Evolutionary conservation across 2,888 invertebrate genomes (phyloP), one percentile per base, ranked within the genome.

Genomic region (Drosophila incognita): DNA sequence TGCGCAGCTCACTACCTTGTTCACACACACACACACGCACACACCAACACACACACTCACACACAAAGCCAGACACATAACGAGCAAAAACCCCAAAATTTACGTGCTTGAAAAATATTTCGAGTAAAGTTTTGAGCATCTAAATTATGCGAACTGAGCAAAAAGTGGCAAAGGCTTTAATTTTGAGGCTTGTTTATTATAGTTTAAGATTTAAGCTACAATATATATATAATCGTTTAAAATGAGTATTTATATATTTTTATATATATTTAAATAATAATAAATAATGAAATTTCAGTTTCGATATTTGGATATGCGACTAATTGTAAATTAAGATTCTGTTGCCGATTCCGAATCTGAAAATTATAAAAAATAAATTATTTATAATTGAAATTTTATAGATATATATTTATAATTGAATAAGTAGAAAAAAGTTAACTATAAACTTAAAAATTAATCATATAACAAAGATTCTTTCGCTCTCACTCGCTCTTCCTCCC

Each of bases 31-130:
- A 48, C 49, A 48, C 33, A 51, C 48, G 42, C 56, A 53, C 48
- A 51, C 64, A 7, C 7, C 27, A 27, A 38, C 21, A 24, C 36
- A 54, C 11, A 58, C 46, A 49, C 35, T 15, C 40, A 24, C 49
- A 42, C 29, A 61, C 40, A 61, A 7, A 65, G 53, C 31, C 54
- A 54, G 33, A 46, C 48, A 57, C 52, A 56, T 68, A 71, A 73
- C 46, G 66, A 66, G 36, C 51, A 29, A 15, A 65, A 21, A 49
- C 62, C 60, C 54, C 74, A 51, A 76, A 76, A 74, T 69, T 80
- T 76, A 67, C 67, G 52, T 70, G 74, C 76, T 76, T 82, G 69
- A 79, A 81, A 79, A 76, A 67, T 69, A 13, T 48, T 59, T 8
- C 31, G 62, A 36, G 36, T 71, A 56, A 74, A 72, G 64, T 73